A percentile compares a stretch with the other conserved stretches of the same genome.
phyloP scores from a whole-genome alignment of 1,140 invertebrate species.

The Aphidius ervi region DNA sequence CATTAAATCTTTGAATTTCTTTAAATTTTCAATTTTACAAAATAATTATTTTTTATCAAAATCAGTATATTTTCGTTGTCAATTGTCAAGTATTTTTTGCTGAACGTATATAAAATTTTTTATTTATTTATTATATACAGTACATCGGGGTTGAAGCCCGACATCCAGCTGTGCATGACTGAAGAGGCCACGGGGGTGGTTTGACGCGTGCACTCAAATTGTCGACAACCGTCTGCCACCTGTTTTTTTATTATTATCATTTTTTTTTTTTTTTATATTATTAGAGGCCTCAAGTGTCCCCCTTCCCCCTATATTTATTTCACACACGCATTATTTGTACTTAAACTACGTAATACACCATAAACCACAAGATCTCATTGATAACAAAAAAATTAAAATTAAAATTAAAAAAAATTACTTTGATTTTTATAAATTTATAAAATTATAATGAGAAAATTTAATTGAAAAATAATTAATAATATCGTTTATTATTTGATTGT shows the following conservation, averaged over 20 bases:
- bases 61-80: no score
- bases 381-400: constrained; percentile 14
- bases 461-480: background rate
- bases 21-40: no score
- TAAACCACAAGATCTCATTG: constrained; percentile 12
- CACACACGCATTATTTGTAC: constrained; percentile 2
- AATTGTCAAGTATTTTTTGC: no score
- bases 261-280: no score
- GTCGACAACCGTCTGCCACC: constrained; percentile 24
- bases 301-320: background rate
- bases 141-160: constrained; percentile 17
- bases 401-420: background rate
- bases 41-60: no score
- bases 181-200: constrained; percentile 24
- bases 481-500: background rate
- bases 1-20: no score
- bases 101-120: no score
- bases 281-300: background rate
- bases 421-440: background rate
- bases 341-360: constrained; percentile 26
- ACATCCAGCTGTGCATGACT: constrained; percentile 27
- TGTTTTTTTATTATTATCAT: constrained; percentile 13
- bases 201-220: constrained; percentile 26
- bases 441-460: background rate
- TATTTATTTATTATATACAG: no score